Conservation (phyloP, 2,113 vertebrate genomes). For the Paralichthys olivaceus region DNA sequence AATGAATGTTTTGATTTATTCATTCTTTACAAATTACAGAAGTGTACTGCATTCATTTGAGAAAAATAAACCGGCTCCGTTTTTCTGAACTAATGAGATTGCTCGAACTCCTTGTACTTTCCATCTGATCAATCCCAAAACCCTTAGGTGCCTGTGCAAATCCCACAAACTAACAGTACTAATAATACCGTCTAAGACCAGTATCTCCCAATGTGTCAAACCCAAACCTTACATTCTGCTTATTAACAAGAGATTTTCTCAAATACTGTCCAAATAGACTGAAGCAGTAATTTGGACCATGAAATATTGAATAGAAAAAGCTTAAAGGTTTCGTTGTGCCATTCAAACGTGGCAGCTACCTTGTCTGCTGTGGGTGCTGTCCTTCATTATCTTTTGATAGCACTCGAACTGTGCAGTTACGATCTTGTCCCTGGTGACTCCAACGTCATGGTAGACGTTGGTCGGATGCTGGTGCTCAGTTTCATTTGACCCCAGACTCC, state of each 20-base stretch:
- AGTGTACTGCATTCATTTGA: neutral
- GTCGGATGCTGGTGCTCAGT: slow-evolving; percentile 69
- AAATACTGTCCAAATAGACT: no score
- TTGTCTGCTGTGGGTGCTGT: slow-evolving; percentile 63
- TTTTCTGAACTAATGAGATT: neutral
- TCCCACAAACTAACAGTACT: no score
- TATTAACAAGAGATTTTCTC: no score
- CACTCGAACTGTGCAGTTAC: slow-evolving; percentile 97
- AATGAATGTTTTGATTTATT: neutral
- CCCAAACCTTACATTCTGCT: no score
- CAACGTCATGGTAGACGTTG: slow-evolving; percentile 80
- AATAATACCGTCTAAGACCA: no score
- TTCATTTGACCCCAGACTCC: slow-evolving; percentile 80
- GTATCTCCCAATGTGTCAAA: no score
- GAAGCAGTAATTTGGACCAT: no score
- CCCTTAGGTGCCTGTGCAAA: no score
- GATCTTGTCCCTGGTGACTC: slow-evolving; percentile 91
- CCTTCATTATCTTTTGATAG: slow-evolving; percentile 96
- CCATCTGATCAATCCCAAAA: no score
- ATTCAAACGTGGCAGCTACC: slow-evolving; percentile 55
- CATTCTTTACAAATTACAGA: neutral
- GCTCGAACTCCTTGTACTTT: no score
- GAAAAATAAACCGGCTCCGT: no score
- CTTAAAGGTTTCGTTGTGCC: neutral
- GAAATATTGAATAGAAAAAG: neutral